Evolutionary conservation across 53 echinoderm and acorn worm species (phyloP).

Genomic region (Paracentrotus lividus): DNA sequence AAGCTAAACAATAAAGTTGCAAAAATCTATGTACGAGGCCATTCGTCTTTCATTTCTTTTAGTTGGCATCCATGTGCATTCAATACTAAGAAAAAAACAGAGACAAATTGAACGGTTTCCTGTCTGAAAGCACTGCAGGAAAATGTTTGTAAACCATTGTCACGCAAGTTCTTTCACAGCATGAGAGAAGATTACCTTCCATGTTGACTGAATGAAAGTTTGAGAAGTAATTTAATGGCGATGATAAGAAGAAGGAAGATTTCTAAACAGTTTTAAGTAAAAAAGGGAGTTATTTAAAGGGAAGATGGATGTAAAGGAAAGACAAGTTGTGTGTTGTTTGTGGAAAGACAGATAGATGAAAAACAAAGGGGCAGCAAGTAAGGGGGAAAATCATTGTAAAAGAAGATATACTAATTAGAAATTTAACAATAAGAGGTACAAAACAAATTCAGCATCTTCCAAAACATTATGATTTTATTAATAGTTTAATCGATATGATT

Average conservation of each 20-base stretch:
- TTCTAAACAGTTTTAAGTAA: background rate
- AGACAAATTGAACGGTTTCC: conserved; percentile 17
- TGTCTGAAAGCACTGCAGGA: background rate
- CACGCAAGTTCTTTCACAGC: conserved; percentile 27
- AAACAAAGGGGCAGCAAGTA: background rate
- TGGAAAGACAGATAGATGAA: background rate
- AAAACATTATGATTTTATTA: background rate
- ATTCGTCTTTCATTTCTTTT: background rate
- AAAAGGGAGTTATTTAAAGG: background rate
- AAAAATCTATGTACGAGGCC: conserved; percentile 2
- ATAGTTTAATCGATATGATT: background rate
- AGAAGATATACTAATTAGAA: background rate
- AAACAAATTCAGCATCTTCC: background rate
- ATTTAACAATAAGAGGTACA: background rate
- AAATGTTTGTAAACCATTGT: conserved; percentile 29
- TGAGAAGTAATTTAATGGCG: background rate
- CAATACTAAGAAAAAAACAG: background rate
- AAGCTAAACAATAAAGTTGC: background rate
- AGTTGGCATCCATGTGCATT: conserved; percentile 27
- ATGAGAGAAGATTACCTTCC: background rate
- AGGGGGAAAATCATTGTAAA: background rate
- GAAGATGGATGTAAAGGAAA: background rate
- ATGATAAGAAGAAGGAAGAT: background rate
- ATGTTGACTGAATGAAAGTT: background rate
- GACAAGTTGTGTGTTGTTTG: background rate